These are phyloP conservation scores for Tribolium freemani DNA, from an alignment of 2,888 invertebrate genomes.

Conservation along the genomic window DNA sequence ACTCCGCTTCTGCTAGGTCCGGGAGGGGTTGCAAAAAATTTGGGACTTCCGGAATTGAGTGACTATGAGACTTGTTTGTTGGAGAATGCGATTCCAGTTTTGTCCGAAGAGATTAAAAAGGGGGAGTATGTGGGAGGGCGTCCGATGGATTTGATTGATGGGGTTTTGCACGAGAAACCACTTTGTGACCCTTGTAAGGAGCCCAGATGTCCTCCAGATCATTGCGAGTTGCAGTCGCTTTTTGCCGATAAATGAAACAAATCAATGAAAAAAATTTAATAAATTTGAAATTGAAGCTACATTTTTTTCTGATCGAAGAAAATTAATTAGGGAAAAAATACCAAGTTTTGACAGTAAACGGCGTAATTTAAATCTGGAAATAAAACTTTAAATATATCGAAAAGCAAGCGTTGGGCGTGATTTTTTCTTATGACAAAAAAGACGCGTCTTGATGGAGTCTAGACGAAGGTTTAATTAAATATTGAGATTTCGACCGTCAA, in stretches of 20 bases:
- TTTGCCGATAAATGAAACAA: constrained; percentile 9
- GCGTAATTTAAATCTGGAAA: too few relatives aligned
- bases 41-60: constrained; percentile 62
- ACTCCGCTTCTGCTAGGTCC: constrained; percentile 64
- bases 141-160: constrained; percentile 8
- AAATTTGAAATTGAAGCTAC: too few relatives aligned
- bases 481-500: too few relatives aligned
- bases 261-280: too few relatives aligned
- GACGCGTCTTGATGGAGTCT: too few relatives aligned
- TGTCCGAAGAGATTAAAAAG: constrained; percentile 59
- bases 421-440: too few relatives aligned
- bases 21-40: constrained; percentile 61
- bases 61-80: constrained; percentile 64
- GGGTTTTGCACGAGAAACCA: constrained; percentile 49
- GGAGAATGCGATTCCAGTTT: constrained; percentile 59
- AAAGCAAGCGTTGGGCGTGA: too few relatives aligned
- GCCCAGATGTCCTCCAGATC: constrained; percentile 56
- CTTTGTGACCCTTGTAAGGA: constrained; percentile 60
- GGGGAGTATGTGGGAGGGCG: constrained; percentile 61
- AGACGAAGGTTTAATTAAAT: too few relatives aligned
- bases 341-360: too few relatives aligned
- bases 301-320: too few relatives aligned
- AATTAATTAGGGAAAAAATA: too few relatives aligned
- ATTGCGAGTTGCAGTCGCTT: constrained; percentile 28
- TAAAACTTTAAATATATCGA: too few relatives aligned